Evolutionary conservation across 2,113 vertebrate species (phyloP).

Genomic region (Pomatostomus ruficeps): DNA sequence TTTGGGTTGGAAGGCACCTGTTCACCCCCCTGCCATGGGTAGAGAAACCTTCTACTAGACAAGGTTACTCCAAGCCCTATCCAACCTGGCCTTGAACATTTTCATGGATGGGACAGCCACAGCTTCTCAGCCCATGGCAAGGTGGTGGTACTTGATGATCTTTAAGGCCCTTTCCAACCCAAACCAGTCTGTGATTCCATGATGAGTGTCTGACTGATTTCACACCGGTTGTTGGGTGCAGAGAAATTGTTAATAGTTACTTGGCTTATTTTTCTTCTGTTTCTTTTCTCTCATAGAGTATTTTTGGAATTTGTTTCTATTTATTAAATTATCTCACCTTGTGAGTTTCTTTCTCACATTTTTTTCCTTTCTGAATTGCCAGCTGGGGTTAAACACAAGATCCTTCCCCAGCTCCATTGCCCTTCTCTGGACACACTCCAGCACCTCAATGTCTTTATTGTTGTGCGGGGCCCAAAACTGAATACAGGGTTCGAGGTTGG

Average conservation of each 20-base stretch:
- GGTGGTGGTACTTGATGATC: not conserved
- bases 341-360: not conserved
- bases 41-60: not conserved
- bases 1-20: not conserved
- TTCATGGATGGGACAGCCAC: not conserved
- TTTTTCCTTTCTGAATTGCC: not conserved
- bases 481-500: fast-evolving
- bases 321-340: not conserved
- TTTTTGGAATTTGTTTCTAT: not conserved
- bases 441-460: not conserved
- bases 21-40: not conserved
- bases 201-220: not conserved
- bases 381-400: not conserved
- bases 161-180: not conserved
- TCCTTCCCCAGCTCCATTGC: not conserved
- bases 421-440: not conserved
- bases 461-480: not conserved
- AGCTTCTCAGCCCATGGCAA: not conserved
- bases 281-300: not conserved
- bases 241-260: not conserved
- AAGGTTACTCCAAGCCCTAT: not conserved
- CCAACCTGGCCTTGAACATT: not conserved
- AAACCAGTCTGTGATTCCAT: not conserved
- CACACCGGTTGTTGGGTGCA: not conserved
- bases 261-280: not conserved